Percentiles rank a stretch among this genome's conserved stretches.
phyloP scores from a whole-genome alignment of 2,797 vertebrate species.

The Mus spretus region DNA sequence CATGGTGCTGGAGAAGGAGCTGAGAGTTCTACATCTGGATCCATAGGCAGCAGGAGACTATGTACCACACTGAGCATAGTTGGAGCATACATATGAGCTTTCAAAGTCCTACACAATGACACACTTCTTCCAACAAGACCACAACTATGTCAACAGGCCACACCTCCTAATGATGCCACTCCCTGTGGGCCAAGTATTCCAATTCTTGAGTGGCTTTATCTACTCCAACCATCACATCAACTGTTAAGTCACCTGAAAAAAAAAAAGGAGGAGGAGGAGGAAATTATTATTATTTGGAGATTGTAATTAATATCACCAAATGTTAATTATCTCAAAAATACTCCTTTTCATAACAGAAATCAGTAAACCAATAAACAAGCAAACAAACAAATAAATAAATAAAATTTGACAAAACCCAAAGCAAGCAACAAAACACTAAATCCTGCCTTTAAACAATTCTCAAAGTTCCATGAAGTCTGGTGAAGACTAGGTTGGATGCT shows the following conservation, averaged over 20 bases:
- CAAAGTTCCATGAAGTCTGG: constrained; percentile 5
- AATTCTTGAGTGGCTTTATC: not conserved
- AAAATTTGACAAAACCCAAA: not conserved
- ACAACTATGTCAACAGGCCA: not conserved
- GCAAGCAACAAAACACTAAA: not conserved
- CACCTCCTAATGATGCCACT: not conserved
- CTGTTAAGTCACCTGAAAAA: constrained; percentile 17
- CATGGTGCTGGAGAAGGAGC: not conserved
- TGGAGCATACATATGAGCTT: not conserved
- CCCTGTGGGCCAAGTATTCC: not conserved
- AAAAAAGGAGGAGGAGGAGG: not conserved
- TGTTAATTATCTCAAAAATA: not conserved
- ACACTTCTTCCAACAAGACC: not conserved
- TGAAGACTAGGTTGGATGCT: not conserved
- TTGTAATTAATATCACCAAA: not conserved
- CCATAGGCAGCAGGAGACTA: not conserved
- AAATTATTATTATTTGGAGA: constrained; percentile 14
- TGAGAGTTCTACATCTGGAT: not conserved
- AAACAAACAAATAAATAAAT: no score
- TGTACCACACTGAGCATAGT: not conserved
- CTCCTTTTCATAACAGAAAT: not conserved
- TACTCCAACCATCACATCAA: not conserved
- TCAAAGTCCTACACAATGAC: not conserved
- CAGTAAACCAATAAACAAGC: not conserved
- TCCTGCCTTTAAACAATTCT: constrained; percentile 17